A percentile compares a stretch with the other conserved stretches of the same genome.
These are phyloP conservation scores for Masticophis lateralis DNA, from an alignment of 2,797 vertebrate genomes.

Conservation along the genomic window DNA sequence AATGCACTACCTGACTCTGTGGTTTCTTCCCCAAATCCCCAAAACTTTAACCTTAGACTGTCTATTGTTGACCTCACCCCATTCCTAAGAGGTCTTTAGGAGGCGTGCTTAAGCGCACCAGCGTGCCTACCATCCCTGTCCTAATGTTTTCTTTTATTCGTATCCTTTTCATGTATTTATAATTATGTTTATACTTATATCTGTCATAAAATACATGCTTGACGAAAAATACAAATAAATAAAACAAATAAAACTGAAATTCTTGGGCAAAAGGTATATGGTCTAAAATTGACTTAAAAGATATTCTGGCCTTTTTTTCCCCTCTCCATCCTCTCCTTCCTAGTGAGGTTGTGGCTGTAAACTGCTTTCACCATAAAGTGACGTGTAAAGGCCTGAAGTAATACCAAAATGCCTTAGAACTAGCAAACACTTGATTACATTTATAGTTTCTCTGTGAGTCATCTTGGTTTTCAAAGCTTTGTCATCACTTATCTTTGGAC, in stretches of 20 bases:
- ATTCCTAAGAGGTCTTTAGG: no score
- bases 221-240: no score
- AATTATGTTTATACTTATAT: no score
- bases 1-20: no score
- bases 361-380: background rate
- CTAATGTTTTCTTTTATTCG: no score
- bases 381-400: constrained; percentile 45
- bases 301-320: background rate
- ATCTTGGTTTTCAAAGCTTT: constrained; percentile 46
- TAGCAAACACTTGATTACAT: constrained; percentile 53
- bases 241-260: background rate
- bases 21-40: no score
- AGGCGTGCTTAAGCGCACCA: no score
- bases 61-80: no score
- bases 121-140: no score
- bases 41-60: no score
- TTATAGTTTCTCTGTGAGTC: constrained; percentile 59
- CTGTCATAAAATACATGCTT: no score
- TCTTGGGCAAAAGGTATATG: background rate
- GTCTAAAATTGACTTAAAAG: background rate
- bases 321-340: background rate
- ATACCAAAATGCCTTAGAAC: constrained; percentile 43
- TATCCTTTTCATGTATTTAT: no score
- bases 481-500: constrained; percentile 20
- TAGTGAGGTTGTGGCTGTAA: background rate